Percentiles rank a stretch among this genome's conserved stretches.
Evolutionary conservation across 2,888 invertebrate genomes (phyloP).

Genomic region (Mimas tiliae): DNA sequence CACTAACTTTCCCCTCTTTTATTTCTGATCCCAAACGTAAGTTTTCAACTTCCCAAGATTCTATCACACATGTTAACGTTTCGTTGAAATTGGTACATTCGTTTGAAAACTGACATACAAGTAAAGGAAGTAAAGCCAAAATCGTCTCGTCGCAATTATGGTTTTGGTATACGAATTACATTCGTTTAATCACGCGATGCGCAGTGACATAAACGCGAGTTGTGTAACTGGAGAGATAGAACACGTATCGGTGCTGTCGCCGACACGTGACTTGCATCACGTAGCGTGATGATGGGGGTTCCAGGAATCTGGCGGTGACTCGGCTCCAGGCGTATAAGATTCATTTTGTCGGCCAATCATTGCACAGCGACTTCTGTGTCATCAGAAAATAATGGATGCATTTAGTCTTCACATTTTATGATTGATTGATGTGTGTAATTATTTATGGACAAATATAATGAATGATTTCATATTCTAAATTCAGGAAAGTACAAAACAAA

Average conservation of each 20-base stretch:
- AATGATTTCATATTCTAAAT: neutral
- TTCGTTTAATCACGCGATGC: constrained; percentile 5
- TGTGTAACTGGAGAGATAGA: constrained; percentile 28
- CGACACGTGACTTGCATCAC: constrained; percentile 30
- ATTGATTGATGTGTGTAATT: too few relatives aligned
- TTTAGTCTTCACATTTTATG: neutral
- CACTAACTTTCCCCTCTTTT: too few relatives aligned
- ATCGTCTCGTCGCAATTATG: neutral
- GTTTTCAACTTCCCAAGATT: too few relatives aligned
- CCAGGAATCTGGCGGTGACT: neutral
- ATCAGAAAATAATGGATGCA: neutral
- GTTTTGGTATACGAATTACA: neutral
- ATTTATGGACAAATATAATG: too few relatives aligned
- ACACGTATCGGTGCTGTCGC: constrained; percentile 28
- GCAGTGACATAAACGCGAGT: constrained; percentile 20
- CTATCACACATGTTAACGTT: too few relatives aligned
- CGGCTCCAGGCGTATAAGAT: neutral
- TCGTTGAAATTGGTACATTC: too few relatives aligned
- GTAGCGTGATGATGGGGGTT: constrained; percentile 21
- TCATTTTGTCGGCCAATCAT: neutral
- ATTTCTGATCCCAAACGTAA: too few relatives aligned
- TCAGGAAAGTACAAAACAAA: too few relatives aligned
- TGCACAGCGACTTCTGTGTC: neutral
- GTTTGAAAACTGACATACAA: neutral
- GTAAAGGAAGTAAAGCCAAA: constrained; percentile 2